phyloP scores from a whole-genome alignment of 1,140 invertebrate species.

The Nephotettix cincticeps region DNA sequence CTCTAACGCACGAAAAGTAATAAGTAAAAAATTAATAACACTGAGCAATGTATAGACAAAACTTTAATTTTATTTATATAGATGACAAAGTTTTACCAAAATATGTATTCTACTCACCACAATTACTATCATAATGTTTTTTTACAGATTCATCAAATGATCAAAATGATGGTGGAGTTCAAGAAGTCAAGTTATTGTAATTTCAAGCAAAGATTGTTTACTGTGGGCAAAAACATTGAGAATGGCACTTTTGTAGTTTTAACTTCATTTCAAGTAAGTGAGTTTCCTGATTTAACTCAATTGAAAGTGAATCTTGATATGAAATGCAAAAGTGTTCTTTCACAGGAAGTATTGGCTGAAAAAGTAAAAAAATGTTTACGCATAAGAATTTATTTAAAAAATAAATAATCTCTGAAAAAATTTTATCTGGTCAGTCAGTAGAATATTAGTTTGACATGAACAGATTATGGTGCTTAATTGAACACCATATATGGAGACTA shows the following conservation, averaged over 20 bases:
- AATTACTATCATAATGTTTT: neutral
- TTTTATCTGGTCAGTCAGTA: neutral
- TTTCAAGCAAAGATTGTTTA: constrained; percentile 7
- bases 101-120: neutral
- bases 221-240: neutral
- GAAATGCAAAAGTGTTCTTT: neutral
- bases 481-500: too few species aligned
- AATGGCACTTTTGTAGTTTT: neutral
- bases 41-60: too few species aligned
- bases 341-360: neutral
- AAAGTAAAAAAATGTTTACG: neutral
- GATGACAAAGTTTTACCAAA: neutral
- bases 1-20: neutral
- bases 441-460: neutral
- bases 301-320: neutral
- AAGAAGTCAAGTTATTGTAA: constrained; percentile 5
- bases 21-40: neutral
- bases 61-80: too few species aligned
- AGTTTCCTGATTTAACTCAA: too few species aligned
- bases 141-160: constrained; percentile 8
- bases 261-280: neutral
- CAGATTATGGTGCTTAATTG: too few species aligned
- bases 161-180: constrained; percentile 3
- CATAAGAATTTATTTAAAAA: neutral
- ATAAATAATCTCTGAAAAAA: neutral